A percentile compares a stretch with the other conserved stretches of the same genome.
Conservation (phyloP, 2,888 invertebrate genomes). For the Thera obeliscata region DNA sequence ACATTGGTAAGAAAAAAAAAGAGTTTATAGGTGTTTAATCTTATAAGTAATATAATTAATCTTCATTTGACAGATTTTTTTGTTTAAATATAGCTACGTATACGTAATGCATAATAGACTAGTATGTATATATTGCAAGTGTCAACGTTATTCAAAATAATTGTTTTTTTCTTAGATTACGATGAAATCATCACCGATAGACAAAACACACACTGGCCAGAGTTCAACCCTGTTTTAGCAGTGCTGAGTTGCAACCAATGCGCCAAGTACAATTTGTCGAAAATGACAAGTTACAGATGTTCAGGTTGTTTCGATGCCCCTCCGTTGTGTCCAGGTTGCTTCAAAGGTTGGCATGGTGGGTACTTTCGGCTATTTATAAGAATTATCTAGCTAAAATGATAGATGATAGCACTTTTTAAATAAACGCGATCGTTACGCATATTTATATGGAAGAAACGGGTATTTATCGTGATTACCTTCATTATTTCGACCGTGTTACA, state of each 20-base stretch:
- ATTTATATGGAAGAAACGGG: too few species aligned
- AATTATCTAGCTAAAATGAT: too few species aligned
- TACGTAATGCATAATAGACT: not conserved
- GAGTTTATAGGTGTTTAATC: too few species aligned
- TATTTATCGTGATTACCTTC: too few species aligned
- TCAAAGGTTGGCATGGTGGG: slow-evolving; percentile 21
- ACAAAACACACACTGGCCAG: slow-evolving; percentile 16
- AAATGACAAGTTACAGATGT: slow-evolving; percentile 14
- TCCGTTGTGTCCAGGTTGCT: slow-evolving; percentile 22
- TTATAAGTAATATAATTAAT: too few species aligned
- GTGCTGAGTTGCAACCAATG: slow-evolving; percentile 14
- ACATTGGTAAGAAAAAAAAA: too few species aligned
- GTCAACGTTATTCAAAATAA: not conserved
- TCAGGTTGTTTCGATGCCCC: slow-evolving; percentile 7
- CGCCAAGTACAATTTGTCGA: not conserved
- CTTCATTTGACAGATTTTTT: too few species aligned
- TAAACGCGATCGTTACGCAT: too few species aligned
- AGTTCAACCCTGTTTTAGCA: slow-evolving; percentile 6
- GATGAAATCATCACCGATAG: not conserved
- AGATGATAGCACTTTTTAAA: too few species aligned
- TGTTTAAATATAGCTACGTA: too few species aligned
- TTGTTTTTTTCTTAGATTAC: not conserved
- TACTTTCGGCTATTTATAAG: not conserved
- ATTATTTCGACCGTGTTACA: too few species aligned
- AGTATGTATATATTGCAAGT: not conserved